These are phyloP conservation scores for Brachynemurus nebulosus DNA, from an alignment of 2,888 invertebrate genomes.

Conservation along the genomic window DNA sequence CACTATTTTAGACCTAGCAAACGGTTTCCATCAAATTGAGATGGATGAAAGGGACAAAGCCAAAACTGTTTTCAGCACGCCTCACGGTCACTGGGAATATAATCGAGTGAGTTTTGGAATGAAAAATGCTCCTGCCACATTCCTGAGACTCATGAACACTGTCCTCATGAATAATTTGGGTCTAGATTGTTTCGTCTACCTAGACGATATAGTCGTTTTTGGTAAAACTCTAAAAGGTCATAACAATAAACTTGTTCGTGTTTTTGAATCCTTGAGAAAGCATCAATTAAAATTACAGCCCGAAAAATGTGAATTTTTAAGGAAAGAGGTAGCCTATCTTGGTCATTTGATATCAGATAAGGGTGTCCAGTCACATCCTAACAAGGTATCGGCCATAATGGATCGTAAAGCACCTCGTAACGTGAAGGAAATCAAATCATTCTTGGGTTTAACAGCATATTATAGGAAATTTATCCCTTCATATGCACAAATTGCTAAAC, in stretches of 20 bases:
- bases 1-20: constrained; percentile 22
- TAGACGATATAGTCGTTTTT: constrained; percentile 22
- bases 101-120: constrained; percentile 20
- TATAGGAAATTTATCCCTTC: too few relatives aligned
- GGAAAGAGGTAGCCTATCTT: constrained; percentile 25
- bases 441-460: too few relatives aligned
- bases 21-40: constrained; percentile 25
- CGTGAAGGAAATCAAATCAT: too few relatives aligned
- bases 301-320: constrained; percentile 26
- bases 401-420: too few relatives aligned
- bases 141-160: constrained; percentile 12
- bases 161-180: constrained; percentile 11
- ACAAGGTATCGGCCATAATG: too few relatives aligned
- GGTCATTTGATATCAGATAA: constrained; percentile 26
- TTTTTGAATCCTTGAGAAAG: constrained; percentile 21
- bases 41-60: constrained; percentile 17
- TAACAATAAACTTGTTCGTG: constrained; percentile 19
- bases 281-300: constrained; percentile 20
- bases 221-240: constrained; percentile 21
- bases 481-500: too few relatives aligned
- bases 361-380: constrained; percentile 26
- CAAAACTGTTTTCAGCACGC: constrained; percentile 23
- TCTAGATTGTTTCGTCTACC: constrained; percentile 17
- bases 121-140: constrained; percentile 6
- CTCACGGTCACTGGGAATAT: constrained; percentile 22